These are phyloP conservation scores for Hylaeus volcanicus DNA, from an alignment of 1,140 invertebrate genomes.

Conservation along the genomic window DNA sequence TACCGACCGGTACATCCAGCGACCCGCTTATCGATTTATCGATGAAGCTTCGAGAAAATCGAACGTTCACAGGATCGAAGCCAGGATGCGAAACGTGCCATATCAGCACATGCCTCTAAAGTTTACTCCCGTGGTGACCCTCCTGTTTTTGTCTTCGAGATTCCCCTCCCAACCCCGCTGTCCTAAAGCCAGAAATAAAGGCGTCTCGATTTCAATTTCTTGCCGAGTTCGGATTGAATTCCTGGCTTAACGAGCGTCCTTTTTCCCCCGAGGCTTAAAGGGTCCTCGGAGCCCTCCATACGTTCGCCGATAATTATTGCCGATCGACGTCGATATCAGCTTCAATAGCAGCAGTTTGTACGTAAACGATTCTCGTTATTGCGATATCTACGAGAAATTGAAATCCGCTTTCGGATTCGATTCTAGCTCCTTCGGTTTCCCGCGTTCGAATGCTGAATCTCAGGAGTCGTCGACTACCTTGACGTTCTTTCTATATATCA, in stretches of 20 bases:
- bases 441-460: background rate
- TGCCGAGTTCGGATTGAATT: conserved; percentile 1
- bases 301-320: conserved; percentile 14
- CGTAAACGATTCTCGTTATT: background rate
- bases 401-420: background rate
- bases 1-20: background rate
- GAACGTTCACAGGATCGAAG: background rate
- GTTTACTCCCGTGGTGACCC: background rate
- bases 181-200: conserved; percentile 26
- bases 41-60: conserved; percentile 1
- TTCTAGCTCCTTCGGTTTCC: background rate
- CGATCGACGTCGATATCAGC: background rate
- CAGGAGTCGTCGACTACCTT: too few species aligned
- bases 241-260: conserved; percentile 7
- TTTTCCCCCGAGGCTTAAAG: background rate
- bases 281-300: background rate
- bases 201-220: conserved; percentile 38
- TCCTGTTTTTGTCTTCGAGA: conserved; percentile 8
- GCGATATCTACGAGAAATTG: background rate
- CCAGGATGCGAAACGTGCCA: background rate
- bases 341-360: background rate
- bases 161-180: background rate
- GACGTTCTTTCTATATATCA: too few species aligned
- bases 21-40: conserved; percentile 7
- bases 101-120: conserved; percentile 4